Percentiles rank a stretch among this genome's conserved stretches.
phyloP scores from a whole-genome alignment of 2,113 vertebrate species.

The Paradoxurus hermaphroditus region DNA sequence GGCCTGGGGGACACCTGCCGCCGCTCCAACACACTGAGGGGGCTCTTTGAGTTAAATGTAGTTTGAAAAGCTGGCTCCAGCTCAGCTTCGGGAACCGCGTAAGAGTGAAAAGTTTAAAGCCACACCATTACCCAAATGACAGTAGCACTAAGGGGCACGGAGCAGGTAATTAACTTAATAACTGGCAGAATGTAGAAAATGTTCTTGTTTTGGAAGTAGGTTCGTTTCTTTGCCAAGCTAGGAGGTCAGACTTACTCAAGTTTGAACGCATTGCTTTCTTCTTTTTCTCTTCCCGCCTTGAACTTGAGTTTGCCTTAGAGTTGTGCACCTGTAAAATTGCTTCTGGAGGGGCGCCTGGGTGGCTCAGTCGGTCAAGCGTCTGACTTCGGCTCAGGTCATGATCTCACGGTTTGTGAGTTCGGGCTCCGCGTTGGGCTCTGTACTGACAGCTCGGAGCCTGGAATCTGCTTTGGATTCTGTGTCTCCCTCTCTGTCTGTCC shows the following conservation, averaged over 20 bases:
- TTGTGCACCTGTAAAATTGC: neutral
- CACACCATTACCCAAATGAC: neutral
- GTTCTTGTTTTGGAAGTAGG: neutral
- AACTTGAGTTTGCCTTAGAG: neutral
- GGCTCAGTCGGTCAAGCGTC: too few relatives aligned
- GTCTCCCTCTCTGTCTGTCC: too few relatives aligned
- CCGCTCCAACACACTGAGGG: neutral
- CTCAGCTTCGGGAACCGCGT: neutral
- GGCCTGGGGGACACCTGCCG: neutral
- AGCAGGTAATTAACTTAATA: neutral
- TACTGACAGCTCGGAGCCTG: too few relatives aligned
- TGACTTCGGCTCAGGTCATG: too few relatives aligned
- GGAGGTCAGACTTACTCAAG: neutral
- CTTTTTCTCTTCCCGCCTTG: neutral
- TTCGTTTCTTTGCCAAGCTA: neutral
- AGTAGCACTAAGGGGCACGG: neutral
- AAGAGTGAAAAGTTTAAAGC: slow-evolving; percentile 19
- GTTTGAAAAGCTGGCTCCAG: neutral
- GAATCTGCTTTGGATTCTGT: too few relatives aligned
- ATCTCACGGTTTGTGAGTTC: too few relatives aligned
- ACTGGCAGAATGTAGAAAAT: neutral
- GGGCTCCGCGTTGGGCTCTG: too few relatives aligned
- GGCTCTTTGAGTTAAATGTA: neutral
- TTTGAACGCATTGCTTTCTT: neutral
- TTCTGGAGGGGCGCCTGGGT: too few relatives aligned